phyloP scores from a whole-genome alignment of 2,797 vertebrate genomes.

The Acrossocheilus wenchowensis region DNA sequence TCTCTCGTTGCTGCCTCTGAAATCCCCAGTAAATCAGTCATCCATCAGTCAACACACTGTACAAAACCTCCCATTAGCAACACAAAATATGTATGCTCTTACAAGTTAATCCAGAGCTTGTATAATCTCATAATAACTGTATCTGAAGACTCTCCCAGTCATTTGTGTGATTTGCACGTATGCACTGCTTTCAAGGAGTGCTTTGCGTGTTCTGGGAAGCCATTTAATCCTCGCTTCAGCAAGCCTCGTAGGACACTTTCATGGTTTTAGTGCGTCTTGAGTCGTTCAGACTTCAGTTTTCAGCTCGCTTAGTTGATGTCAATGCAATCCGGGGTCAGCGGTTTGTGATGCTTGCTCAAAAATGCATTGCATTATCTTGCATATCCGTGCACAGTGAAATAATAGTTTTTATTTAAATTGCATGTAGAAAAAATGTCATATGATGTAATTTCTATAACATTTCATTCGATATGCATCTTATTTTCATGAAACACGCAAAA shows the following conservation, averaged over 20 bases:
- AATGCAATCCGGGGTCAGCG: neutral
- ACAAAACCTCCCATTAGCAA: constrained; percentile 14
- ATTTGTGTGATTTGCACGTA: neutral
- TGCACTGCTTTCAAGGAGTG: neutral
- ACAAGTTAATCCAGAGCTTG: constrained; percentile 18
- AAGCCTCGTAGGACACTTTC: neutral
- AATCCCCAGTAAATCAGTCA: constrained; percentile 26
- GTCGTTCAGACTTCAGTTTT: neutral
- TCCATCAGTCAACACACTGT: constrained; percentile 13
- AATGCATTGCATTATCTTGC: constrained; percentile 1
- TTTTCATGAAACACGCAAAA: neutral
- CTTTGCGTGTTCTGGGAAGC: neutral
- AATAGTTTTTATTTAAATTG: neutral
- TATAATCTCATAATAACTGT: constrained; percentile 28
- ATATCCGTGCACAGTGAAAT: neutral
- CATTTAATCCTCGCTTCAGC: neutral
- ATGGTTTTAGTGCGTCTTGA: neutral
- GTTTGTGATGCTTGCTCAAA: neutral
- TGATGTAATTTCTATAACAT: neutral
- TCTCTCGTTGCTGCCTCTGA: constrained; percentile 1
- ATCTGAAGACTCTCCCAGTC: constrained; percentile 17
- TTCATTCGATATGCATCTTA: neutral
- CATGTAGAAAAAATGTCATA: neutral
- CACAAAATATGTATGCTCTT: constrained; percentile 28
- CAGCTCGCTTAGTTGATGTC: neutral